Conservation (phyloP, 2,888 invertebrate species). For the Synergus umbraculus region DNA sequence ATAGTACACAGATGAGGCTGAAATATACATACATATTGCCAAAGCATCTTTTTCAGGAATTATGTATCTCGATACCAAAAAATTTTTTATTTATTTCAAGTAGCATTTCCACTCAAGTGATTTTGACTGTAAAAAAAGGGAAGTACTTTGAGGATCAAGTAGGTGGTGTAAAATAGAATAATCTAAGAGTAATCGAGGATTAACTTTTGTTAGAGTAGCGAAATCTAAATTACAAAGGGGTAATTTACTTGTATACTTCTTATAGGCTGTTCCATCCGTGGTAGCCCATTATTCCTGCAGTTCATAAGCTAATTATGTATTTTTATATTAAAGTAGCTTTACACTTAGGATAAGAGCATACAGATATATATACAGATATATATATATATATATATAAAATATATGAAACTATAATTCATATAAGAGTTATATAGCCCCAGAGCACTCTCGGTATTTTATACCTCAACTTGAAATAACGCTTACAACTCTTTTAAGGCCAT, state of each 20-base stretch:
- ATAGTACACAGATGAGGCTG: conserved; percentile 74
- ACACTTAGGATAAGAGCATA: conserved; percentile 60
- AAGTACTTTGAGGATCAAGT: conserved; percentile 60
- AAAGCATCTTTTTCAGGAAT: conserved; percentile 65
- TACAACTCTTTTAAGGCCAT: neutral
- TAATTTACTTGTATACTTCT: conserved; percentile 74
- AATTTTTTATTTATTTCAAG: conserved; percentile 63
- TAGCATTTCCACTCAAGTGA: conserved; percentile 56
- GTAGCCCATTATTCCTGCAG: conserved; percentile 75
- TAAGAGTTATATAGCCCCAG: conserved; percentile 44
- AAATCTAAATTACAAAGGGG: conserved; percentile 58
- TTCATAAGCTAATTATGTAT: conserved; percentile 78
- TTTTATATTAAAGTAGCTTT: conserved; percentile 77
- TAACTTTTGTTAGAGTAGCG: conserved; percentile 60
- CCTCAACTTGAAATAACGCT: neutral
- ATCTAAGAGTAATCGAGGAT: conserved; percentile 69
- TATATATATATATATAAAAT: conserved; percentile 50
- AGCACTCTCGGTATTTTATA: neutral
- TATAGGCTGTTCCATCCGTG: conserved; percentile 70
- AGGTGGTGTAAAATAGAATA: conserved; percentile 70
- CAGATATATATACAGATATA: conserved; percentile 55
- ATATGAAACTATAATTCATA: conserved; percentile 53
- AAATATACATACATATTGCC: conserved; percentile 71
- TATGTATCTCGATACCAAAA: conserved; percentile 56
- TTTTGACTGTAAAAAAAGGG: conserved; percentile 57